Base-by-base conservation (phyloP, 2,797 vertebrate species). In the Poeciliopsis gracilis region DNA sequence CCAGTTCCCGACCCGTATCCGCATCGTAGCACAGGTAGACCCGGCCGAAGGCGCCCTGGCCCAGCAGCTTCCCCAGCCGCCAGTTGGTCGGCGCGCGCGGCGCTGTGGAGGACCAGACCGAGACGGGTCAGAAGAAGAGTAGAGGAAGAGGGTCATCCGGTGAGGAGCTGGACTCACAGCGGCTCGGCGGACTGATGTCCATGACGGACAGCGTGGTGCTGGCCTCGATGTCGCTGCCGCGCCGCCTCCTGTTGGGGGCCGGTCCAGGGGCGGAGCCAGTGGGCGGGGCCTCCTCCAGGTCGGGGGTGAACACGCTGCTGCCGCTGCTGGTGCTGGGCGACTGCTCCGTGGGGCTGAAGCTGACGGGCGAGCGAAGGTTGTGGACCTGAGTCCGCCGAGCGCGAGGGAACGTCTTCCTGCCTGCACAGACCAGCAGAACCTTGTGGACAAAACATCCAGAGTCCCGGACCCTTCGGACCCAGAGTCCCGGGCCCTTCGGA, bases 181-280 rank as follows among this genome's bases (percentile, higher is more conserved):
- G 98, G 89, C 98, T 99, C 75, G 98, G 98, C 0, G 98, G 98
- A 84, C 98, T 99, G 93, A 99, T 98, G 92, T 99, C 98, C 97
- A 99, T 98, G 77, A 99, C 97, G 0, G 97, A 97, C 83, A 99
- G 83, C 51, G 97, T 97, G 47, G 95, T 95, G 83, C 95, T 97
- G 80, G 97, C 95, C 80, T 99, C 98, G 25, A 99, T 99, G 93
- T 99, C 98, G 38, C 98, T 99, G 69, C 98, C 97, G 45, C 97
- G 91, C 25, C 97, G 96, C 83, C 97, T 95, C 1, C 97, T 92
- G 7, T 23, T 51, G 49, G 49, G 18, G 47, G 47, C 47, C 16
- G 47, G 47, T 20, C 47, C 47, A 5, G 46, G 46, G 2, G 96
- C 90, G 15, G 94, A 97, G 5, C 92, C 91, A 0, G 92, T 0